Evolutionary conservation across 2,888 invertebrate genomes (phyloP).

Genomic region (Spodoptera exigua): DNA sequence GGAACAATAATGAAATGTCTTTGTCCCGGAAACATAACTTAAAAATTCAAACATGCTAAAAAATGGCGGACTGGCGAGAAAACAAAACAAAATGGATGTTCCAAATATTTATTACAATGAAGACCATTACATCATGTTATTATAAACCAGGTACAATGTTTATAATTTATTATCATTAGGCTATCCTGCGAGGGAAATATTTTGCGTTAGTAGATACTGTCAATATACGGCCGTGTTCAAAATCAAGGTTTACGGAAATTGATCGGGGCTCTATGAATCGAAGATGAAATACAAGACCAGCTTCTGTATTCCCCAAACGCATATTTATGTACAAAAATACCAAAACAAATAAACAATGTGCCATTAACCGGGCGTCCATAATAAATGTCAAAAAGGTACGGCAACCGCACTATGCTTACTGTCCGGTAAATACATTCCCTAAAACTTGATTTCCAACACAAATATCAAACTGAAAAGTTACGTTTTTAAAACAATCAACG

Average conservation of each 20-base stretch:
- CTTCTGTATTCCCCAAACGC: no score
- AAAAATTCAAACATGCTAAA: conserved; percentile 24
- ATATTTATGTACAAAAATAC: no score
- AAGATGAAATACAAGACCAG: neutral
- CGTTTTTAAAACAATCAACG: conserved; percentile 67
- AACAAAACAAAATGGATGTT: conserved; percentile 70
- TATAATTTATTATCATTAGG: conserved; percentile 73
- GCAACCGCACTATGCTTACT: no score
- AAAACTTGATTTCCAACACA: conserved; percentile 38
- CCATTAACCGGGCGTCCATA: no score
- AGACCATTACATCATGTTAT: conserved; percentile 84
- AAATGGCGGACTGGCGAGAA: conserved; percentile 36
- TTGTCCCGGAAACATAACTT: conserved; percentile 21
- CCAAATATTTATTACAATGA: conserved; percentile 88
- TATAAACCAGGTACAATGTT: conserved; percentile 88
- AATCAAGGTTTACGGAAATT: conserved; percentile 42
- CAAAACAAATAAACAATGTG: no score
- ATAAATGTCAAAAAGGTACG: no score
- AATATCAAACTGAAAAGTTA: conserved; percentile 37
- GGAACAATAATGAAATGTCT: conserved; percentile 17
- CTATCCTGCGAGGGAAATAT: conserved; percentile 67
- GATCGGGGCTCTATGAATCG: neutral
- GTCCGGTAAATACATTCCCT: neutral
- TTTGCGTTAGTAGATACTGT: conserved; percentile 42
- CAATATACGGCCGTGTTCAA: conserved; percentile 39